Conservation (phyloP, 2,113 vertebrate genomes). For the Narcine bancroftii region DNA sequence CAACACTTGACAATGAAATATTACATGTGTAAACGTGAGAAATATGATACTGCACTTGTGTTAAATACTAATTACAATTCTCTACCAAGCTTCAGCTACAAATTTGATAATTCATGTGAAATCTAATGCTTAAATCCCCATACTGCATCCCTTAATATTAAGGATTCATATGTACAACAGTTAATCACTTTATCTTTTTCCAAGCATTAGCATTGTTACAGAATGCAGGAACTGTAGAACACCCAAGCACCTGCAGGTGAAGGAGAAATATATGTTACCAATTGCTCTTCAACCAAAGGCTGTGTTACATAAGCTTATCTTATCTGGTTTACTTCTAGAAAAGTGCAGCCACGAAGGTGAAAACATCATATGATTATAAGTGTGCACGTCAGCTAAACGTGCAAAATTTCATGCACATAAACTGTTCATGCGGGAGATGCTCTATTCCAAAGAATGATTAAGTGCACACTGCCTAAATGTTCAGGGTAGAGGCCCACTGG, state of each 20-base stretch:
- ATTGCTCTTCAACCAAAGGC: constrained; percentile 17
- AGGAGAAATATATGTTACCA: constrained; percentile 22
- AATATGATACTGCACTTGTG: constrained; percentile 27
- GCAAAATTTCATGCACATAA: constrained; percentile 37
- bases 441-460: constrained; percentile 31
- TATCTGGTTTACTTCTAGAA: constrained; percentile 24
- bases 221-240: constrained; percentile 19
- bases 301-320: constrained; percentile 18
- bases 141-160: constrained; percentile 29
- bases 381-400: constrained; percentile 33
- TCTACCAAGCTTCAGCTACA: constrained; percentile 37
- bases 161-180: constrained; percentile 34
- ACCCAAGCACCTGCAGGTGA: not conserved
- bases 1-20: constrained; percentile 33
- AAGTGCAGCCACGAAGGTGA: constrained; percentile 31
- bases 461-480: not conserved
- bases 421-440: constrained; percentile 35
- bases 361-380: constrained; percentile 32
- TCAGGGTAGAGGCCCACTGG: not conserved
- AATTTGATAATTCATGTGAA: constrained; percentile 29
- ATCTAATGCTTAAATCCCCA: constrained; percentile 34
- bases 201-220: constrained; percentile 10
- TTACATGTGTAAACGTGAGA: constrained; percentile 31
- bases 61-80: constrained; percentile 35
- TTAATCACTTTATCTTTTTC: constrained; percentile 20